Evolutionary conservation across 1,140 invertebrate species (phyloP), one percentile per base, ranked within the genome.

Genomic region (Drosophila seguyi): DNA sequence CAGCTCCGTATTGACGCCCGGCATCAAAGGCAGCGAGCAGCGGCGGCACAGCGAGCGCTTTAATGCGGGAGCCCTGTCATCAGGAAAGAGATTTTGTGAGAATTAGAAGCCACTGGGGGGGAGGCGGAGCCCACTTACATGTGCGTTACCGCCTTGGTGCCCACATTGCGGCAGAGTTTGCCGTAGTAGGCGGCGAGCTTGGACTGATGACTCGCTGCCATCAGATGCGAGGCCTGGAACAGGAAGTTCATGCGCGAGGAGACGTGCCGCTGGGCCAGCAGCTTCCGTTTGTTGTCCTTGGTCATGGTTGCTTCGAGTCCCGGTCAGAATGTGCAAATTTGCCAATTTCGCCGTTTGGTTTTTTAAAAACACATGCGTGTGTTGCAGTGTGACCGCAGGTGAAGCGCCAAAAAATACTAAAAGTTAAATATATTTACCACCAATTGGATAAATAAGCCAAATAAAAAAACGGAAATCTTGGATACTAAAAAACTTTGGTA

Each of bases 101-200:
- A 13, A 25, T n/a, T 25, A 34, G 18, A 7, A n/a, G 25, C 39
- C 25, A 18, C 14, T 36, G 14, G 25, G 4, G 7, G 6, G n/a
- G 8, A 13, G 20, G 4, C 25, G 16, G 6, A 25, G 1, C 8
- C 6, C 3, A 76, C 85, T 79, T 56, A 90, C 85, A 90, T 85
- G 48, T 76, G 75, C 67, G 71, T 66, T 0, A 81, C 14, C 4
- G 84, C 34, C 27, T 88, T 88, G 34, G 80, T 88, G 58, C 84
- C 84, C 50, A 88, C 80, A 56, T 90, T 88, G 11, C 84, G 73
- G 52, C 85, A 90, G 4, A 90, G 45, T n/a, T 81, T 84, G 5
- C 81, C 81, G 16, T 90, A 90, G 44, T 68, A 81, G 16, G 85
- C 85, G 27, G 75, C 86, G 8, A 90, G 60, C 1, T 55, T 85